Evolutionary conservation across 2,888 invertebrate genomes (phyloP).

Genomic region (Choreutis nemorana): DNA sequence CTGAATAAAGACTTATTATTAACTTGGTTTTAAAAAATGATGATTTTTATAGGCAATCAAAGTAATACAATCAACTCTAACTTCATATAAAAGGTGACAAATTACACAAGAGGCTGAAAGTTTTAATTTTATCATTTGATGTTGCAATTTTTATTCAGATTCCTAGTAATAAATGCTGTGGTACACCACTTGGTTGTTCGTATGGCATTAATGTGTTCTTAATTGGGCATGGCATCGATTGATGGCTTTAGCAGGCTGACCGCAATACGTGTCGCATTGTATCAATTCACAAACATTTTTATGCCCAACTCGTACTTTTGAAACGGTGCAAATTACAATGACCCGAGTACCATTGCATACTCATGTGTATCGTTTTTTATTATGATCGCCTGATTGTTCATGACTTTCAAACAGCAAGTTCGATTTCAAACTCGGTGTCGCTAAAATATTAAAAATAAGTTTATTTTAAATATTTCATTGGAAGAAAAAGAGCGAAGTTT

Average conservation of each 20-base stretch:
- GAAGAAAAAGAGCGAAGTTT: no score
- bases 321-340: conserved; percentile 19
- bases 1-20: no score
- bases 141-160: conserved; percentile 1
- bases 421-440: no score
- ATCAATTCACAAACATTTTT: conserved; percentile 21
- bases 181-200: conserved; percentile 15
- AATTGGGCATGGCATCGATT: conserved; percentile 27
- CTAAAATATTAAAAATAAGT: no score
- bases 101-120: conserved; percentile 7
- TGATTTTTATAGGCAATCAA: conserved; percentile 5
- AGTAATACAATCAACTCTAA: conserved; percentile 1
- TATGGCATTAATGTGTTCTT: conserved; percentile 24
- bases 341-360: no score
- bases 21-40: no score
- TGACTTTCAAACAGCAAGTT: no score
- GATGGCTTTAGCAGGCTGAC: conserved; percentile 23
- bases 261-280: conserved; percentile 21
- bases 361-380: no score
- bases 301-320: conserved; percentile 19
- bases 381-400: no score
- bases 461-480: no score
- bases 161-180: conserved; percentile 24
- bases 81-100: conserved; percentile 3
- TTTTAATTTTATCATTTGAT: conserved; percentile 6